Conservation (phyloP, 2,113 vertebrate species). For the Podarcis raffonei region DNA sequence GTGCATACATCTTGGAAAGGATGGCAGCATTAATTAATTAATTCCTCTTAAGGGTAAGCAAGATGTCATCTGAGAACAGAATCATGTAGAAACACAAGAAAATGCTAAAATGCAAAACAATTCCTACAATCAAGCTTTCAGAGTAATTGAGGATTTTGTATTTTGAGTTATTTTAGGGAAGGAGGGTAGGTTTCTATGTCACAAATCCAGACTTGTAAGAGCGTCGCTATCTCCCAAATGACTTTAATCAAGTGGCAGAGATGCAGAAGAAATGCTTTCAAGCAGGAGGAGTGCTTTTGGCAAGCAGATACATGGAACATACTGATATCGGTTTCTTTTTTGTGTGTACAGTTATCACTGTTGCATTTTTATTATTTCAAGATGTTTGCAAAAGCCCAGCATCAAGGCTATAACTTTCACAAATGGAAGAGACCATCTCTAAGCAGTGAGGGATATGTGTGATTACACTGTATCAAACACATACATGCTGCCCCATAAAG, state of each 20-base stretch:
- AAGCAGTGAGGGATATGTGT: slow-evolving; percentile 16
- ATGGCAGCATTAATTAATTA: neutral
- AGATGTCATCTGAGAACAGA: neutral
- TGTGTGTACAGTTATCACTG: slow-evolving; percentile 6
- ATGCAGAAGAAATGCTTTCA: slow-evolving; percentile 72
- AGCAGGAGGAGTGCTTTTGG: slow-evolving; percentile 68
- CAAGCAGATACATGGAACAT: slow-evolving; percentile 50
- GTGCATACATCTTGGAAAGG: neutral
- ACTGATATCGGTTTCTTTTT: slow-evolving; percentile 42
- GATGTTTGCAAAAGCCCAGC: slow-evolving; percentile 16
- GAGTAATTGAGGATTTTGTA: slow-evolving; percentile 49
- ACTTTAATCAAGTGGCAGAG: slow-evolving; percentile 78
- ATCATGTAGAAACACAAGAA: neutral
- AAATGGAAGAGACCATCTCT: slow-evolving; percentile 1
- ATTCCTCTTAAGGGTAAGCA: neutral
- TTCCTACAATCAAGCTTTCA: slow-evolving; percentile 18
- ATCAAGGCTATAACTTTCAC: slow-evolving; percentile 42
- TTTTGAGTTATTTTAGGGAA: slow-evolving; percentile 57
- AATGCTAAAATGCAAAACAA: slow-evolving; percentile 28
- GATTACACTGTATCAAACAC: neutral
- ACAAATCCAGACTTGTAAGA: slow-evolving; percentile 76
- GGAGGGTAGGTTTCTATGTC: slow-evolving; percentile 56
- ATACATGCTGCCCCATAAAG: neutral
- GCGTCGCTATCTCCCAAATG: slow-evolving; percentile 73
- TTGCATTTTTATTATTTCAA: slow-evolving; percentile 17